These are phyloP conservation scores for Achlya flavicornis DNA, from an alignment of 2,888 invertebrate species.

Conservation along the genomic window DNA sequence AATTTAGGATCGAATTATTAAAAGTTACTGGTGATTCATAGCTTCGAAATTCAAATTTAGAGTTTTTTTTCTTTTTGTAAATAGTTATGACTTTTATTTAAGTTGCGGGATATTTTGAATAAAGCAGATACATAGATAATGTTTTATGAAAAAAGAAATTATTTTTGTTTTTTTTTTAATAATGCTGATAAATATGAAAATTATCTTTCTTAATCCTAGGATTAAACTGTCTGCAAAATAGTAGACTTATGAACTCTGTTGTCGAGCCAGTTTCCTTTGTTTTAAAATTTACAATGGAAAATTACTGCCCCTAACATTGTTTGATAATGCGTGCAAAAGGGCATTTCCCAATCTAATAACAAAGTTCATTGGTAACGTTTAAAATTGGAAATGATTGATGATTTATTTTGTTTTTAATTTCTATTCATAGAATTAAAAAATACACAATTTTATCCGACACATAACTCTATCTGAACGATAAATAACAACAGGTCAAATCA, in stretches of 20 bases:
- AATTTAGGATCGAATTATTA: not conserved
- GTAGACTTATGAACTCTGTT: not conserved
- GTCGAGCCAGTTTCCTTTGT: not conserved
- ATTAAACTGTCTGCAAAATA: not conserved
- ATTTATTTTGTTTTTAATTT: no score
- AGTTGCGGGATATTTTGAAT: no score
- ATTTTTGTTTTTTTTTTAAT: not conserved
- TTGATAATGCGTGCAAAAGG: not conserved
- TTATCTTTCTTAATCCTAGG: not conserved
- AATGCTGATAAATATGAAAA: not conserved
- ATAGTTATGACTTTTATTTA: no score
- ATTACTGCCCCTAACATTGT: not conserved
- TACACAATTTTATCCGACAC: no score
- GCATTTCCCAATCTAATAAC: no score
- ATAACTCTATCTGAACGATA: not conserved
- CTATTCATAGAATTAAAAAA: no score
- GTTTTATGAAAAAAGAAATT: not conserved
- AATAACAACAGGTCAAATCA: conserved; percentile 1
- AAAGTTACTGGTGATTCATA: not conserved
- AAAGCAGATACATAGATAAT: no score
- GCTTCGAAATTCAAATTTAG: not conserved
- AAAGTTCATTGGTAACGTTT: no score
- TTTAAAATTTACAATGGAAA: not conserved
- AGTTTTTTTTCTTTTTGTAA: not conserved
- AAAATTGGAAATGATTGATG: no score